These are phyloP conservation scores for Hydrophis major DNA, from an alignment of 2,797 vertebrate genomes.

Conservation along the genomic window DNA sequence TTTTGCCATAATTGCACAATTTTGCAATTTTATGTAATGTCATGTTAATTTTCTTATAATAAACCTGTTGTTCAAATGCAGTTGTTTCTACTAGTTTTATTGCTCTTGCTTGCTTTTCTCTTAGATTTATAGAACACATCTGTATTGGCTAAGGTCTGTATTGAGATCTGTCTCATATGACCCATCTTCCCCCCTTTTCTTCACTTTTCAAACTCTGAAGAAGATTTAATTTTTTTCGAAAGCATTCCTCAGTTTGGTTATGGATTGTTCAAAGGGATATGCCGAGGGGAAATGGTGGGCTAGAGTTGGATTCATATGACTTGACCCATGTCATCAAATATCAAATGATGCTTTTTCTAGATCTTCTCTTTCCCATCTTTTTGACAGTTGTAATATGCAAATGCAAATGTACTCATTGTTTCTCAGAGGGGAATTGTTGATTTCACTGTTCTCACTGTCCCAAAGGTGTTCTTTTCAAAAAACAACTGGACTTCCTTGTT, in stretches of 20 bases:
- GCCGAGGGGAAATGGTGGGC: neutral
- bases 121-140: neutral
- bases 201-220: neutral
- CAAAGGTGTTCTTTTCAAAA: too few relatives aligned
- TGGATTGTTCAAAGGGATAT: neutral
- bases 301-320: neutral
- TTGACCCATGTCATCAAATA: neutral
- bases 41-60: constrained; percentile 79
- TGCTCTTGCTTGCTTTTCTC: neutral
- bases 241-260: neutral
- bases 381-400: neutral
- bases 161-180: neutral
- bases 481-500: too few relatives aligned
- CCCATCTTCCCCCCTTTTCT: neutral
- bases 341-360: neutral
- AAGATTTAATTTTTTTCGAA: neutral
- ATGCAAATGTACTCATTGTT: neutral
- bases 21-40: constrained; percentile 80
- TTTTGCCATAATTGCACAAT: constrained; percentile 82
- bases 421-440: neutral
- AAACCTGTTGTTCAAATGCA: constrained; percentile 74
- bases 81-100: constrained; percentile 28
- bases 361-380: neutral
- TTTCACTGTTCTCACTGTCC: too few relatives aligned
- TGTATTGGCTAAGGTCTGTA: neutral